Base-by-base conservation (phyloP, 2,113 vertebrate genomes). In the Equus quagga region DNA sequence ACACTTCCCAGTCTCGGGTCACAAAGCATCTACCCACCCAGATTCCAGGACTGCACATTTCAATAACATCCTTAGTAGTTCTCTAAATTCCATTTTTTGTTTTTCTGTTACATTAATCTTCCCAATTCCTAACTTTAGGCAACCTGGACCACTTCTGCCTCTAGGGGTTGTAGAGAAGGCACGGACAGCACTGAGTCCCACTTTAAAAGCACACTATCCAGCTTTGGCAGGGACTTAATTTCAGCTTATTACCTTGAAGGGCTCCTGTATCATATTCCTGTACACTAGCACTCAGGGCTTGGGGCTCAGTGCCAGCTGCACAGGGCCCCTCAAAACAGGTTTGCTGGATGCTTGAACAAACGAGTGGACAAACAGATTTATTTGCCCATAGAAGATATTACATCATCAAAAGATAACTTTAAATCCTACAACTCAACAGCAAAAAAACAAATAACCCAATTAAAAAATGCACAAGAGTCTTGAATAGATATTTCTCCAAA, bases 401-500 rank as follows among this genome's bases (percentile, higher is more conserved):
- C 51, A 78, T 0, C 82, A 44, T 72, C 12, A 56, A 97, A 89
- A 73, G 65, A 89, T 31, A 84, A 28, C 72, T 28, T 80, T 75
- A 94, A 85, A 89, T 69, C 7, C 28, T 67, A n/a, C 9, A 46
- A 70, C 46, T 65, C 33, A 60, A 80, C 56, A 72, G 58, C 26
- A 51, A 60, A 3, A 86, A 81, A 69, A 0, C 24, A 11, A 78
- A 49, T 24, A 86, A 67, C 33, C 51, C 46, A 72, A 44, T 13
- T 23, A n/a, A 75, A 65, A 96, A 85, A 44, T 28, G 51, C 65
- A 33, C 51, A 86, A 97, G 79, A 28, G 33, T 60, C 81, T 93
- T 60, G 18, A 91, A 80, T 3, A 88, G 58, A 73, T 6, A 49
- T 84, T 58, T 80, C 7, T 91, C 65, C 58, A 89, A 69, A 93